Base-by-base conservation (phyloP, 2,888 invertebrate species). In the Synergus laeviventris region DNA sequence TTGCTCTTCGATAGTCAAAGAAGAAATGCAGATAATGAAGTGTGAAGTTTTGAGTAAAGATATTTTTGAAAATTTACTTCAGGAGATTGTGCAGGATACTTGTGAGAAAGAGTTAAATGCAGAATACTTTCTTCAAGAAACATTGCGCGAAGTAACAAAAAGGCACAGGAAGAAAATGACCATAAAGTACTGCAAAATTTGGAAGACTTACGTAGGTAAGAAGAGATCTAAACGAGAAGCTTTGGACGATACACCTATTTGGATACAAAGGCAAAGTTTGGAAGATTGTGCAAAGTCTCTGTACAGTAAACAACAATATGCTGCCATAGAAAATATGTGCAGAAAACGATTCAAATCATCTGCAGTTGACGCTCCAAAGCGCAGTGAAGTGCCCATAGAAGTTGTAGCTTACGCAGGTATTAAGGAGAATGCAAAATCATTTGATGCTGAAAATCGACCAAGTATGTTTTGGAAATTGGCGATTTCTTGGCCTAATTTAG, bases 391-490 rank as follows among this genome's bases (percentile, higher is more conserved):
- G 90, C 90, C 91, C 87, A 83, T 93, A 90, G 86, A 92, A 89
- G 84, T 92, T 89, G 78, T 91, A 89, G 79, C 89, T 91, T 83
- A 88, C 91, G 79, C 92, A 87, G 91, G 92, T 89, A 73, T 93
- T 89, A 92, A 92, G 90, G 89, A 92, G 91, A 91, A 92, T 91
- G 70, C 90, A 84, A 84, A 92, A 91, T 87, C 91, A 88, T 76
- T 83, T 14, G 84, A 81, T 87, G 92, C 86, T 87, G 91, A 84
- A 91, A 91, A 88, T 90, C 91, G 85, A 89, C 91, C 87, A 88
- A 92, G 88, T 21, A 81, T 91, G n/a, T 93, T 90, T 83, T 95
- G 95, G 95, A 95, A 95, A 90, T 87, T 94, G 45, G 92, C 93
- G 7, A 87, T 95, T 73, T 93, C 94, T 9, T 91, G 94, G 76